A percentile compares a stretch with the other conserved stretches of the same genome.
phyloP scores from a whole-genome alignment of 2,113 vertebrate species.

The Ginglymostoma cirratum region DNA sequence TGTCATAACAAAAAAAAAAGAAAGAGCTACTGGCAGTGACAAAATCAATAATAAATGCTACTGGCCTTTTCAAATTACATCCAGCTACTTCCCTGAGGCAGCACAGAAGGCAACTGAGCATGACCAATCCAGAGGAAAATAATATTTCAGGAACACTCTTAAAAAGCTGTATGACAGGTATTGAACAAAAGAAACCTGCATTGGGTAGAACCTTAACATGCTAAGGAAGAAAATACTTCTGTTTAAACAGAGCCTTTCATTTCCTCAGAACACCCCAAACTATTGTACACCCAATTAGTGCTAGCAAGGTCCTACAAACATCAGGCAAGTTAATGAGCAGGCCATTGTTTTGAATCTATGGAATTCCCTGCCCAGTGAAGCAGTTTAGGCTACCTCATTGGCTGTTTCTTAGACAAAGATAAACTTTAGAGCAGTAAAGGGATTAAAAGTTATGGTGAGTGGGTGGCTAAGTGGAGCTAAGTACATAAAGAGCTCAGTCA shows the following conservation, averaged over 20 bases:
- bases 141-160: background rate
- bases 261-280: background rate
- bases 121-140: background rate
- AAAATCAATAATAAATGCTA: background rate
- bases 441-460: too few relatives aligned
- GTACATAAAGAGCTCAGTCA: too few relatives aligned
- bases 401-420: too few relatives aligned
- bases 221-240: background rate
- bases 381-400: too few relatives aligned
- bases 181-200: background rate
- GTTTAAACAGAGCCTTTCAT: background rate
- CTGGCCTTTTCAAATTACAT: background rate
- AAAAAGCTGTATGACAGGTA: background rate
- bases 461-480: too few relatives aligned
- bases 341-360: background rate
- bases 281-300: background rate
- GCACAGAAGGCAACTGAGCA: background rate
- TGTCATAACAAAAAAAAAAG: background rate
- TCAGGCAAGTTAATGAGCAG: background rate
- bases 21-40: background rate
- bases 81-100: background rate
- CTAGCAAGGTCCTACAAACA: background rate
- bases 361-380: too few relatives aligned
- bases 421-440: too few relatives aligned
- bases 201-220: background rate